phyloP scores from a whole-genome alignment of 2,888 invertebrate genomes.

The Andrena bucephala region DNA sequence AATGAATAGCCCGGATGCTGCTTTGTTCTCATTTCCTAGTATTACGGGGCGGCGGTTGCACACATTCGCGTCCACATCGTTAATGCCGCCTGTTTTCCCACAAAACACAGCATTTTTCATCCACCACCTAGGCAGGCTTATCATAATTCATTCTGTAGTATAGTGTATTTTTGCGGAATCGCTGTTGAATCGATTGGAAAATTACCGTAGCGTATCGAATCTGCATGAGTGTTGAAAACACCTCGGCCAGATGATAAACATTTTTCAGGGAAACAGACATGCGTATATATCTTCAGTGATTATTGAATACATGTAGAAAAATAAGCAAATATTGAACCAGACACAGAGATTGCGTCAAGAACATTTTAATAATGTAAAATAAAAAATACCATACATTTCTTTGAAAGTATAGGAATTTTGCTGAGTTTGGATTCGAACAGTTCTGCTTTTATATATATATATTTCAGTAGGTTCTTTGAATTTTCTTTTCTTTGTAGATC shows the following conservation, averaged over 20 bases:
- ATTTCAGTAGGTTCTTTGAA: no score
- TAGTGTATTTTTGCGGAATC: slow-evolving; percentile 48
- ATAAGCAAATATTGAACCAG: neutral
- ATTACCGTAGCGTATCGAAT: slow-evolving; percentile 38
- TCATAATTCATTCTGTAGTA: slow-evolving; percentile 63
- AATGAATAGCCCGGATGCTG: slow-evolving; percentile 61
- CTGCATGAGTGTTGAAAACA: neutral
- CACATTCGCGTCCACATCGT: slow-evolving; percentile 48
- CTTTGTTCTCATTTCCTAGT: slow-evolving; percentile 69
- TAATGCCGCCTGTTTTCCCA: slow-evolving; percentile 58
- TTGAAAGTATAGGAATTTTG: no score
- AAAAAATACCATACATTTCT: neutral
- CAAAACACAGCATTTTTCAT: slow-evolving; percentile 63
- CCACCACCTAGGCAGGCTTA: slow-evolving; percentile 51
- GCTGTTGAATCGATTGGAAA: slow-evolving; percentile 58
- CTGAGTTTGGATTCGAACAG: no score
- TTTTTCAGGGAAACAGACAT: neutral
- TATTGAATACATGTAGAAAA: neutral
- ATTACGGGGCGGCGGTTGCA: slow-evolving; percentile 45
- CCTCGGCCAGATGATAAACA: no score
- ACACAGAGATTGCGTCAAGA: neutral
- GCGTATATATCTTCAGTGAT: slow-evolving; percentile 2
- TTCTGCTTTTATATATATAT: no score
- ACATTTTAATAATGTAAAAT: neutral
- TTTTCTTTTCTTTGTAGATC: no score